These are phyloP conservation scores for Phylloscopus collybita DNA, from an alignment of 2,797 vertebrate species.

Conservation along the genomic window DNA sequence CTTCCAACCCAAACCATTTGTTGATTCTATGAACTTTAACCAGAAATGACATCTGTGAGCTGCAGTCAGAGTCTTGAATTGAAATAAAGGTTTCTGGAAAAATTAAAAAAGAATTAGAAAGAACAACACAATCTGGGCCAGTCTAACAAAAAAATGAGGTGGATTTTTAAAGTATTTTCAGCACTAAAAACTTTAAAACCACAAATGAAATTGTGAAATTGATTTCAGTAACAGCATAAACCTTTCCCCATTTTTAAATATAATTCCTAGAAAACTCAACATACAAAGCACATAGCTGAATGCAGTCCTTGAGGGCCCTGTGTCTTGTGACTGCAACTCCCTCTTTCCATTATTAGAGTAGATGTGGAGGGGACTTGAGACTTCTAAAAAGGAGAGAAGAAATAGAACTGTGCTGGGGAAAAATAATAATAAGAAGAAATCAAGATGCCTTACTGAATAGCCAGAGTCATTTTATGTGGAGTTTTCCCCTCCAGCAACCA, in stretches of 20 bases:
- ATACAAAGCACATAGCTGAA: neutral
- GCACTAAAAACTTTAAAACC: neutral
- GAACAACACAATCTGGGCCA: rapidly evolving
- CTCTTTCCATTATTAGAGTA: slow-evolving; percentile 59
- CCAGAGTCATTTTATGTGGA: slow-evolving; percentile 73
- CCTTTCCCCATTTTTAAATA: neutral
- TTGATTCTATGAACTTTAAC: neutral
- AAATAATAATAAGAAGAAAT: slow-evolving; percentile 76
- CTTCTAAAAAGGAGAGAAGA: slow-evolving; percentile 59
- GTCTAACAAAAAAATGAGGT: neutral
- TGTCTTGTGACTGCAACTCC: neutral
- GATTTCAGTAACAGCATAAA: neutral
- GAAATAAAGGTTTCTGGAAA: neutral
- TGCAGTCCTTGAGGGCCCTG: neutral
- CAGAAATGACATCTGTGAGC: neutral
- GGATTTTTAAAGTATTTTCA: neutral
- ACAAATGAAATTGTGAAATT: neutral
- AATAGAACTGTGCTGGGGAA: slow-evolving; percentile 56
- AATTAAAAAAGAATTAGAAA: neutral
- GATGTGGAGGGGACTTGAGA: slow-evolving; percentile 58
- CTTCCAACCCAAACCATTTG: rapidly evolving
- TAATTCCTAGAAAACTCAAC: neutral
- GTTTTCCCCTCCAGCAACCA: slow-evolving; percentile 78
- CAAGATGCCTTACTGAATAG: slow-evolving; percentile 73
- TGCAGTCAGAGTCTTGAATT: neutral